Evolutionary conservation across 2,113 vertebrate genomes (phyloP), one percentile per base, ranked within the genome.

Genomic region (Meleagris gallopavo): DNA sequence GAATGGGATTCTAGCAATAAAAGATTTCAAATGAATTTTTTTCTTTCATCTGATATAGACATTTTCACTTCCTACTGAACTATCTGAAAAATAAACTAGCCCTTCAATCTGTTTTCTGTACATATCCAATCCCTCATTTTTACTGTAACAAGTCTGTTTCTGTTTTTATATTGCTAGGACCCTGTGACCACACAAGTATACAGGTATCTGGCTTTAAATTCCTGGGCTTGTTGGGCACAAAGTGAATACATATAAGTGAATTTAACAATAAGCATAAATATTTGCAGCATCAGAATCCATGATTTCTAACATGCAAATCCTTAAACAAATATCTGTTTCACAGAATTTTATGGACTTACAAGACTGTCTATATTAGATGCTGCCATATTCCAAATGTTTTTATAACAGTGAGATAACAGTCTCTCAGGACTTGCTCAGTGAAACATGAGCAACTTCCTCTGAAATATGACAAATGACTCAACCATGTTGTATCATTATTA

Each of bases 331-430:
- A 38, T 21, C 45, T 57, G 16, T 72, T 93, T 82, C 30, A n/a
- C 30, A 57, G 18, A 57, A n/a, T n/a, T 54, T 27, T 50, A 71
- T 0, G 0, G 52, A n/a, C 4, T 4, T 65, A 7, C 34, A 34
- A 83, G 65, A 9, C 17, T 25, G 5, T 46, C 40, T 2, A 62
- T 11, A 11, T 62, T 9, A 58, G 65, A 46, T 9, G 41, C 11
- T 3, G 1, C 22, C 13, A n/a, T 1, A 0, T 40, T 78, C 3
- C 22, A 82, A 83, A 72, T 11, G n/a, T 45, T 2, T 30, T 41
- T 5, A 27, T 40, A 54, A 14, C 18, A 12, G 16, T 45, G 72
- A 11, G 16, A 77, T 0, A 9, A 43, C 2, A 2, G 2, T 30
- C 29, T 62, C 55, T 20, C 40, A 11, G n/a, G 15, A 29, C 41